Conservation (phyloP, 2,888 invertebrate species). For the Phania funesta region DNA sequence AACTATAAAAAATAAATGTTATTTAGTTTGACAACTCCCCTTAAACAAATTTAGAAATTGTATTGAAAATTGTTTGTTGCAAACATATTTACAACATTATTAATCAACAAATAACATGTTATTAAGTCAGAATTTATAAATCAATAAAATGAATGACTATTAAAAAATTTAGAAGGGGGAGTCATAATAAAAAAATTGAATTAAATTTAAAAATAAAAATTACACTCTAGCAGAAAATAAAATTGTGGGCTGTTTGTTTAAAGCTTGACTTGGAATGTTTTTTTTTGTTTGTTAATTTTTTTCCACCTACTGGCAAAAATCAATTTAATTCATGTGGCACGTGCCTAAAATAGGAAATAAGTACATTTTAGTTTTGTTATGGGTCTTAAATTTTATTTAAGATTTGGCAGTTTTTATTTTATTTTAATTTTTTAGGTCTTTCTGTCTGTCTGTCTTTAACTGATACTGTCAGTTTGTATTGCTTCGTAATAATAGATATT, state of each 20-base stretch:
- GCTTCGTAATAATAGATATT: slow-evolving; percentile 56
- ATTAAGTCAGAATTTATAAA: slow-evolving; percentile 45
- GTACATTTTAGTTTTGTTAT: slow-evolving; percentile 11
- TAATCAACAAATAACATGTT: slow-evolving; percentile 44
- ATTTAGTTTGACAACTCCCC: slow-evolving; percentile 15
- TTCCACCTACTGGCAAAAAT: slow-evolving; percentile 80
- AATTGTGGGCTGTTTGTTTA: slow-evolving; percentile 56
- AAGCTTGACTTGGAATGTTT: slow-evolving; percentile 68
- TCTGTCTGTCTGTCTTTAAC: slow-evolving; percentile 44
- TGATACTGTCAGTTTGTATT: slow-evolving; percentile 56
- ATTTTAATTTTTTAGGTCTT: slow-evolving; percentile 5
- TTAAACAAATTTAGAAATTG: neutral
- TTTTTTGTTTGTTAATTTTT: no score
- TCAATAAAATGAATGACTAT: slow-evolving; percentile 55
- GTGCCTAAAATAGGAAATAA: slow-evolving; percentile 76
- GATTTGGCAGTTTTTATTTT: slow-evolving; percentile 36
- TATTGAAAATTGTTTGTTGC: slow-evolving; percentile 6
- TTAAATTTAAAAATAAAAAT: slow-evolving; percentile 21
- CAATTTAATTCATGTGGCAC: slow-evolving; percentile 80
- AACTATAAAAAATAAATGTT: neutral
- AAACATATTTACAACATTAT: slow-evolving; percentile 45
- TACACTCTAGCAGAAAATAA: slow-evolving; percentile 13
- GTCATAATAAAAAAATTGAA: slow-evolving; percentile 4
- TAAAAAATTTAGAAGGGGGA: slow-evolving; percentile 57
- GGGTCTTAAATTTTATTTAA: slow-evolving; percentile 40